Evolutionary conservation across 2,113 vertebrate genomes (phyloP).

Genomic region (Megaceryle maxima): DNA sequence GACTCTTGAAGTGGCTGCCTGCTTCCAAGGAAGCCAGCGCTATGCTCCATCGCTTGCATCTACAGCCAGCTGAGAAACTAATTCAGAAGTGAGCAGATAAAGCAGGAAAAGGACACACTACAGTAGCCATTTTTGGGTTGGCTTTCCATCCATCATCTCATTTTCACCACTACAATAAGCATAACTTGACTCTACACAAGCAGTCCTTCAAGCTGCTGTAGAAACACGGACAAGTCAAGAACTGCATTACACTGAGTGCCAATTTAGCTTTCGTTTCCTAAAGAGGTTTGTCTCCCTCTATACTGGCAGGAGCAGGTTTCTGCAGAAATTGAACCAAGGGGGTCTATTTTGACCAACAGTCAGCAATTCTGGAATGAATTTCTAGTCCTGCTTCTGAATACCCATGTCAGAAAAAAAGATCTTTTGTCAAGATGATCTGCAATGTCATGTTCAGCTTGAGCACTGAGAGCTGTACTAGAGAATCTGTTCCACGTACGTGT

Average conservation of each 20-base stretch:
- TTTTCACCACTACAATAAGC: background rate
- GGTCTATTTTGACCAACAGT: background rate
- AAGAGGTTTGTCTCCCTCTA: background rate
- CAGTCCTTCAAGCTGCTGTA: background rate
- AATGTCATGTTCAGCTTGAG: background rate
- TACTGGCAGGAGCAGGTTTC: background rate
- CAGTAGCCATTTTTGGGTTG: background rate
- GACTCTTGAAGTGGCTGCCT: background rate
- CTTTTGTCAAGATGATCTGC: background rate
- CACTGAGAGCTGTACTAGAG: background rate
- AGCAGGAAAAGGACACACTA: background rate
- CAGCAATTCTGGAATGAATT: background rate
- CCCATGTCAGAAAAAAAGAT: background rate
- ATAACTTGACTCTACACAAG: background rate
- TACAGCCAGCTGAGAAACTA: background rate
- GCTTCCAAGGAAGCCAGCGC: background rate
- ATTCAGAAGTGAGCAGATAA: background rate
- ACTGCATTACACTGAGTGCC: background rate
- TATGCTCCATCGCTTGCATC: background rate
- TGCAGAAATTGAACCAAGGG: background rate
- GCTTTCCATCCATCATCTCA: background rate
- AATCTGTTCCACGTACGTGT: background rate
- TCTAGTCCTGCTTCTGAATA: constrained; percentile 1
- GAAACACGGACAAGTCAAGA: background rate
- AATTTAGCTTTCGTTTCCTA: background rate